Evolutionary conservation across 1,140 invertebrate genomes (phyloP).

Genomic region (Heterodera carotae): DNA sequence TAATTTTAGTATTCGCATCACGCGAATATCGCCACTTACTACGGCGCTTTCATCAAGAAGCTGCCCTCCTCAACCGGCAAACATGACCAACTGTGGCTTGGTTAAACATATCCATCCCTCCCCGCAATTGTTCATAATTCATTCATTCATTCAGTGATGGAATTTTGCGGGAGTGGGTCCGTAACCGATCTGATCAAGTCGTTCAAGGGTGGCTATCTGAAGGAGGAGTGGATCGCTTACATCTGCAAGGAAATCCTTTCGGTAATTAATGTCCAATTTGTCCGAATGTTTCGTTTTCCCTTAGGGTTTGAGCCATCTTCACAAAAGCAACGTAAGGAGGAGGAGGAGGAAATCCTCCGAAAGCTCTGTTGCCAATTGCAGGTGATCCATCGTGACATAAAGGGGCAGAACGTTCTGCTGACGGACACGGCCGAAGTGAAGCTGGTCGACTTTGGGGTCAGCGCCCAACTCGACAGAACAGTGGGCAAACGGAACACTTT

Average conservation of each 20-base stretch:
- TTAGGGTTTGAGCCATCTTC: constrained; percentile 90
- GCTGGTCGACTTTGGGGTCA: constrained; percentile 99
- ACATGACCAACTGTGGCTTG: constrained; percentile 85
- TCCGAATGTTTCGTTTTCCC: background rate
- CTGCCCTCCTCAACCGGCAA: constrained; percentile 84
- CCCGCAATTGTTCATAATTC: constrained; percentile 72
- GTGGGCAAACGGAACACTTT: constrained; percentile 98
- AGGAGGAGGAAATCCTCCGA: no score
- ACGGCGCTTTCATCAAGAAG: constrained; percentile 99
- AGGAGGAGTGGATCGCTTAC: constrained; percentile 99
- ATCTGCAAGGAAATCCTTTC: constrained; percentile 92
- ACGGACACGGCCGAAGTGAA: constrained; percentile 99
- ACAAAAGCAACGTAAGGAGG: constrained; percentile 80
- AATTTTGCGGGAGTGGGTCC: constrained; percentile 98
- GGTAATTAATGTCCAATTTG: constrained; percentile 32
- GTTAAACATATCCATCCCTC: background rate
- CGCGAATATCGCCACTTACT: constrained; percentile 98
- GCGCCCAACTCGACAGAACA: constrained; percentile 95
- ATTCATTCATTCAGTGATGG: constrained; percentile 83
- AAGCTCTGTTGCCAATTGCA: background rate
- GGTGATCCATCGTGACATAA: constrained; percentile 99
- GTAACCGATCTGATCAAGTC: constrained; percentile 99
- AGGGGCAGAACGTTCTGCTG: constrained; percentile 98
- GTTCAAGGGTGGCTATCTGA: constrained; percentile 93
- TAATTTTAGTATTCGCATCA: constrained; percentile 94